Percentiles rank a stretch among this genome's conserved stretches.
phyloP scores from a whole-genome alignment of 2,888 invertebrate genomes.

The Yponomeuta evonymella region DNA sequence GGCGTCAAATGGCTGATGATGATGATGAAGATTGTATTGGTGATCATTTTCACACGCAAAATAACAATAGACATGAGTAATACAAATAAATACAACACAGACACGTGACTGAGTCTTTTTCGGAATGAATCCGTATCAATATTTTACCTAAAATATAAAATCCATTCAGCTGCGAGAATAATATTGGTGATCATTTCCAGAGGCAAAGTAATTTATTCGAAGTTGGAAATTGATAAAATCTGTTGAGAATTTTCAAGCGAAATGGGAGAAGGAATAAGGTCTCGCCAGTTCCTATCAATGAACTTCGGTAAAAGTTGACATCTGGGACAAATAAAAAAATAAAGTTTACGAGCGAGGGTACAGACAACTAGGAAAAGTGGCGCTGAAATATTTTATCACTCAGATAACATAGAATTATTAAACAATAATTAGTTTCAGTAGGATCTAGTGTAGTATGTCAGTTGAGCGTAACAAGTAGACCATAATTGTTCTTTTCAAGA shows the following conservation, averaged over 20 bases:
- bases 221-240: conserved; percentile 1
- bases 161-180: neutral
- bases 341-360: neutral
- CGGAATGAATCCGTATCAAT: too few relatives aligned
- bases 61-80: too few relatives aligned
- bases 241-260: conserved; percentile 1
- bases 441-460: too few relatives aligned
- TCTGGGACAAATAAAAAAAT: neutral
- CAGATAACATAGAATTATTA: too few relatives aligned
- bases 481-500: too few relatives aligned
- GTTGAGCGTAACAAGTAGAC: too few relatives aligned
- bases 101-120: too few relatives aligned
- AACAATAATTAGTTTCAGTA: too few relatives aligned
- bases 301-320: conserved; percentile 1
- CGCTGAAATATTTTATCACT: neutral
- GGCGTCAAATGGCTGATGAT: too few relatives aligned
- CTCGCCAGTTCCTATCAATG: neutral
- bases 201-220: neutral
- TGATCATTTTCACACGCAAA: too few relatives aligned
- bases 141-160: neutral
- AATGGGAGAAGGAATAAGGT: neutral
- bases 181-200: neutral
- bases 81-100: too few relatives aligned
- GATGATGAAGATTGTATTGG: too few relatives aligned
- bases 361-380: neutral